A percentile compares a stretch with the other conserved stretches of the same genome.
These are phyloP conservation scores for Aspidiotus rigidus DNA, from an alignment of 2,888 invertebrate species.

Conservation along the genomic window DNA sequence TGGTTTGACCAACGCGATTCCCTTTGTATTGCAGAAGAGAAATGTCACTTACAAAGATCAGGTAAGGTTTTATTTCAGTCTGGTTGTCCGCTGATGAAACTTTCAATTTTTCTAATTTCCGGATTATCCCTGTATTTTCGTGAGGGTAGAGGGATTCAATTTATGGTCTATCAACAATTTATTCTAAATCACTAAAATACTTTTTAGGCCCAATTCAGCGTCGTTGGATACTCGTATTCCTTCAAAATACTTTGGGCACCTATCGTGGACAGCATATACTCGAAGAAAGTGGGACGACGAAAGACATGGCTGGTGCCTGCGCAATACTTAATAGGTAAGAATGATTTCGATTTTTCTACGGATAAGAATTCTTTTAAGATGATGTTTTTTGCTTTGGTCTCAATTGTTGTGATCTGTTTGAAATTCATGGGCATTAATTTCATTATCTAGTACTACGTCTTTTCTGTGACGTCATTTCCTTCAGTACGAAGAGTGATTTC, in stretches of 20 bases:
- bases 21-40: constrained; percentile 29
- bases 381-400: too few relatives aligned
- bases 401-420: too few relatives aligned
- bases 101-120: background rate
- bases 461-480: too few relatives aligned
- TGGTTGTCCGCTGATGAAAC: background rate
- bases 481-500: too few relatives aligned
- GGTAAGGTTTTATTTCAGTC: constrained; percentile 25
- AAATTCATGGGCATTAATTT: too few relatives aligned
- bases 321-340: constrained; percentile 73
- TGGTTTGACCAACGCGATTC: constrained; percentile 21
- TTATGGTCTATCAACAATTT: background rate
- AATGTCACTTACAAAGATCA: constrained; percentile 27
- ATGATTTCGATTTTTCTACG: background rate
- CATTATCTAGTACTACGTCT: too few relatives aligned
- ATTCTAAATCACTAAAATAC: background rate
- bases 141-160: too few relatives aligned
- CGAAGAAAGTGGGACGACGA: constrained; percentile 72
- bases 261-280: constrained; percentile 86
- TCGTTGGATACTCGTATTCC: constrained; percentile 13
- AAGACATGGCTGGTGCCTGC: constrained; percentile 93
- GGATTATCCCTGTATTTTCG: too few relatives aligned
- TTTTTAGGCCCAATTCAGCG: background rate
- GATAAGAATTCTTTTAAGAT: background rate
- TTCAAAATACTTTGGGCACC: constrained; percentile 97